These are phyloP conservation scores for Orchesellides sinensis DNA, from an alignment of 2,888 invertebrate genomes.

Conservation along the genomic window DNA sequence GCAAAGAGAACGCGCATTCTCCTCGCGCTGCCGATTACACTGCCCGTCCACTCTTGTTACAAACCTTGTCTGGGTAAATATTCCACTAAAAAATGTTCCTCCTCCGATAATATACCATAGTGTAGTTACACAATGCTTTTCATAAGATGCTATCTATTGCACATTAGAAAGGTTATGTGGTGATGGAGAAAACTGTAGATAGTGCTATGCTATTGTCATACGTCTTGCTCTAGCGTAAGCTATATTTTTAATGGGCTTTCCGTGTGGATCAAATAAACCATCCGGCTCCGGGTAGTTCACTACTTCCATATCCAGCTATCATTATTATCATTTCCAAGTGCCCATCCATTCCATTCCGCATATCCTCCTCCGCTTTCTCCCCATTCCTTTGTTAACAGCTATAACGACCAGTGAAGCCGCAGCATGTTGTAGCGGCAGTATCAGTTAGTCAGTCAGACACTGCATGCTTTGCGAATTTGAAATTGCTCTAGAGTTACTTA, in stretches of 20 bases:
- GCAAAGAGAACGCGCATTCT: conserved; percentile 34
- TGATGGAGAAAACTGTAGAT: background rate
- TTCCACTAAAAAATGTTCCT: conserved; percentile 18
- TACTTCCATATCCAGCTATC: conserved; percentile 37
- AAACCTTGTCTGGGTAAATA: conserved; percentile 50
- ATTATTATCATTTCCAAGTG: conserved; percentile 67
- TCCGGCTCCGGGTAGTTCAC: conserved; percentile 59
- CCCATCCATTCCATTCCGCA: conserved; percentile 62
- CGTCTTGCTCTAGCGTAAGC: conserved; percentile 11
- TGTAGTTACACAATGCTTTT: conserved; percentile 45
- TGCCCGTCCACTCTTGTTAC: conserved; percentile 34
- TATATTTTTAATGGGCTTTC: conserved; percentile 62
- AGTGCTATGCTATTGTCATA: conserved; percentile 8
- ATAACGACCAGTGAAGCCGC: conserved; percentile 63
- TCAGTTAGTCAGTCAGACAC: conserved; percentile 59
- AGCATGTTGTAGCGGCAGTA: conserved; percentile 58
- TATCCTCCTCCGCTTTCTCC: conserved; percentile 10
- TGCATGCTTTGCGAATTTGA: conserved; percentile 59
- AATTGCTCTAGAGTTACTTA: conserved; percentile 29
- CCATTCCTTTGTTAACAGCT: conserved; percentile 66
- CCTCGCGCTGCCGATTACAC: conserved; percentile 29
- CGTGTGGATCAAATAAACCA: conserved; percentile 62
- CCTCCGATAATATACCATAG: conserved; percentile 15
- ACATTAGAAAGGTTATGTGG: conserved; percentile 17
- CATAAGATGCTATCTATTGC: conserved; percentile 41